Evolutionary conservation across 2,113 vertebrate species (phyloP).

Genomic region (Oryzias melastigma): DNA sequence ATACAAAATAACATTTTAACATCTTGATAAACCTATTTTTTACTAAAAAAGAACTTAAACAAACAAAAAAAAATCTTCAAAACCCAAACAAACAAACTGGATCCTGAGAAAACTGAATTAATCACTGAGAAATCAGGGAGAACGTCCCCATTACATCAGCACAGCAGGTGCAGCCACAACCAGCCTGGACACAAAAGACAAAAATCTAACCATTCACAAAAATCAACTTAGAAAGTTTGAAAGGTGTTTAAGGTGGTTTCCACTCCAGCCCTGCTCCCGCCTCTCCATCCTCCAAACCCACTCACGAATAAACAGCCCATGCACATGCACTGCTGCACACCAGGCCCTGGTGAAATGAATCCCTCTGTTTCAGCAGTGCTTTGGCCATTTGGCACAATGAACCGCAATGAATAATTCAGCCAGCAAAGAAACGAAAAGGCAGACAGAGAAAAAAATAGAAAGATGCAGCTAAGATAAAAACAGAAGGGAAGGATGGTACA

Average conservation of each 20-base stretch:
- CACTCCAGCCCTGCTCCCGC: slow-evolving; percentile 21
- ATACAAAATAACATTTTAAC: no score
- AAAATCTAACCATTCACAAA: no score
- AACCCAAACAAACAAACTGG: no score
- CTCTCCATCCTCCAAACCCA: slow-evolving; percentile 18
- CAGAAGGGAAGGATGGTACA: slow-evolving; percentile 14
- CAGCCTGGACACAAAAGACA: no score
- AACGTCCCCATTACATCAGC: no score
- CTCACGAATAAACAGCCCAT: slow-evolving; percentile 23
- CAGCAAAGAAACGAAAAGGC: slow-evolving; percentile 25
- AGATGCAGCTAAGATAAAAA: slow-evolving; percentile 32
- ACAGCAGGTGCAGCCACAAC: no score
- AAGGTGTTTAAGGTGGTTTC: slow-evolving; percentile 12
- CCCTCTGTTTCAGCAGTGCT: slow-evolving; percentile 56
- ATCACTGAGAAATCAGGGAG: no score
- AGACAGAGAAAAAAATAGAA: slow-evolving; percentile 1
- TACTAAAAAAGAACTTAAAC: no score
- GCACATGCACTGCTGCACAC: slow-evolving; percentile 28
- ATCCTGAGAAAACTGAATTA: no score
- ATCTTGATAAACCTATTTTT: no score
- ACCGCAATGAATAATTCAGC: slow-evolving; percentile 69
- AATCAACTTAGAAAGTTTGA: no score
- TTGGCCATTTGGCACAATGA: slow-evolving; percentile 66
- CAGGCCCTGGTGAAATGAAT: slow-evolving; percentile 61
- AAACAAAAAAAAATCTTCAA: no score